These are phyloP conservation scores for Serinus canaria DNA, from an alignment of 2,113 vertebrate species.

Conservation along the genomic window DNA sequence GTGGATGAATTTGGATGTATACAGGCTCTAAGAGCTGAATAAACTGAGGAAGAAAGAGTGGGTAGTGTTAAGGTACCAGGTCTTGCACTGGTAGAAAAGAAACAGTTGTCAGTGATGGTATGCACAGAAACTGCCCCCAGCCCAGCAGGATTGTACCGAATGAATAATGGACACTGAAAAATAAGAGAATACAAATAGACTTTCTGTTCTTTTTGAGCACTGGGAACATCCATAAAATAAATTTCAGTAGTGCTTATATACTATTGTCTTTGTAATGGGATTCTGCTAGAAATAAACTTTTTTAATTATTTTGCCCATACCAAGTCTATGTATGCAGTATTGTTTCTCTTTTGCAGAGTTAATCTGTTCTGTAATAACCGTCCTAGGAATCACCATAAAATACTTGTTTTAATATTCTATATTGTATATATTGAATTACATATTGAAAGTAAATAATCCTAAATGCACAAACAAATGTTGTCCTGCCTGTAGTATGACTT, in stretches of 20 bases:
- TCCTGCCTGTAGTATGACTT: background rate
- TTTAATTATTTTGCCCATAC: background rate
- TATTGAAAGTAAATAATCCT: background rate
- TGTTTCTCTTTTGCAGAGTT: background rate
- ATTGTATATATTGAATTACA: background rate
- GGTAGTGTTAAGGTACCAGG: background rate
- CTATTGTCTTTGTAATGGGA: background rate
- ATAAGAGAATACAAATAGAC: background rate
- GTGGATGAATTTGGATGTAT: background rate
- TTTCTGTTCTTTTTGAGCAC: background rate
- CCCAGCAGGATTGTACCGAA: background rate
- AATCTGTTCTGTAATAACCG: background rate
- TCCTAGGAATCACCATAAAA: background rate
- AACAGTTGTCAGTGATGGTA: background rate
- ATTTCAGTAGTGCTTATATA: background rate
- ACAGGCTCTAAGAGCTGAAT: background rate
- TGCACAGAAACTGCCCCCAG: background rate
- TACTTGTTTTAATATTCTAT: background rate
- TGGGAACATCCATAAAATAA: background rate
- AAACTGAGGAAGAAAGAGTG: background rate
- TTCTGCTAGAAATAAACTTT: background rate
- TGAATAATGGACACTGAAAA: background rate
- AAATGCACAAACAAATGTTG: background rate
- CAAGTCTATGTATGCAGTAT: background rate
- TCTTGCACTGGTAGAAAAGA: background rate